These are phyloP conservation scores for Phrynosoma blainvillii DNA, from an alignment of 2,113 vertebrate genomes.

Conservation along the genomic window DNA sequence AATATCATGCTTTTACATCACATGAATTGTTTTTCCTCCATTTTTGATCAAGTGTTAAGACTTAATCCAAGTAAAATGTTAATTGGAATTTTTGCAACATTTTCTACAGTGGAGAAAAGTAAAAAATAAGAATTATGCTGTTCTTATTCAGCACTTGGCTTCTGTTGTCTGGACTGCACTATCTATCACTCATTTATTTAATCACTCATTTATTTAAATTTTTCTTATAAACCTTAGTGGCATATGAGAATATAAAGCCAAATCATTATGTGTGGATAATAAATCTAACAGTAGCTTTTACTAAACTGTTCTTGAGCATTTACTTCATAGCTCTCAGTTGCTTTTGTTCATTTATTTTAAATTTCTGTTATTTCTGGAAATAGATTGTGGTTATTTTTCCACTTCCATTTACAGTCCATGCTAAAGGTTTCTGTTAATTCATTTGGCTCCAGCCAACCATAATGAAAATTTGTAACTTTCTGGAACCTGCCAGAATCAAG, in stretches of 20 bases:
- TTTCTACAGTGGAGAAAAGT: neutral
- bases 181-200: neutral
- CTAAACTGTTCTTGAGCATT: no score
- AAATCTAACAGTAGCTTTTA: no score
- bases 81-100: neutral
- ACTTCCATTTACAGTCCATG: neutral
- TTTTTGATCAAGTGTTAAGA: neutral
- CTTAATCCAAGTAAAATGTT: neutral
- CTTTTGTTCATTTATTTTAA: neutral
- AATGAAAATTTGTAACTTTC: neutral
- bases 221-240: neutral
- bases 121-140: no score
- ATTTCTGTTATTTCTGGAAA: neutral
- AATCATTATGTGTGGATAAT: no score
- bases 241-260: no score
- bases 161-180: no score
- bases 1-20: no score
- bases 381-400: neutral
- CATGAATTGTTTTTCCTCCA: no score
- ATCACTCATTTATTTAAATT: neutral
- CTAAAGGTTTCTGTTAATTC: neutral
- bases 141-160: neutral
- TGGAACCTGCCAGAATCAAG: neutral
- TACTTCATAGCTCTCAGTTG: no score
- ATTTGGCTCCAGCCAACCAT: neutral